Conservation (phyloP, 2,113 vertebrate genomes). For the Epinephelus cyanopodus region DNA sequence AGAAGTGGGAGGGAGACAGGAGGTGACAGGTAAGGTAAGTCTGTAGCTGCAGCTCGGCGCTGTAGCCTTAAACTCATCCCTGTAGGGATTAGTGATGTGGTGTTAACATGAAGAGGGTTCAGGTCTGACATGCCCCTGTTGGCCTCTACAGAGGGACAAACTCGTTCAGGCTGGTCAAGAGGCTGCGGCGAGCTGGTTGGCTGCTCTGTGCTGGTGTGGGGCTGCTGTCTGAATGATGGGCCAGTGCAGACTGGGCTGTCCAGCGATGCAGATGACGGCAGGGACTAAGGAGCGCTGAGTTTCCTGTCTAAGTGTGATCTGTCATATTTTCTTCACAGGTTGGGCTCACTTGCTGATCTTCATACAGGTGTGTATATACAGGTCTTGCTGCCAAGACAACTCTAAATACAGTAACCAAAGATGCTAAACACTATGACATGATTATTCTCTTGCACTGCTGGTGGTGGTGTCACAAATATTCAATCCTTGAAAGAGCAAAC, state of each 20-base stretch:
- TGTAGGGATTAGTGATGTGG: constrained; percentile 57
- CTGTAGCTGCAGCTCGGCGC: constrained; percentile 11
- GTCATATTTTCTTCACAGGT: constrained; percentile 49
- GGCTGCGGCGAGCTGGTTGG: constrained; percentile 33
- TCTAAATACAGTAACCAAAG: background rate
- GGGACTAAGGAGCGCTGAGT: constrained; percentile 37
- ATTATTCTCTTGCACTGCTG: background rate
- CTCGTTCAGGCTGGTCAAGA: constrained; percentile 38
- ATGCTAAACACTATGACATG: background rate
- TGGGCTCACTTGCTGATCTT: constrained; percentile 12
- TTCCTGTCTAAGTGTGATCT: constrained; percentile 31
- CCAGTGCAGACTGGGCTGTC: constrained; percentile 35
- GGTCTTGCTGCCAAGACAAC: background rate
- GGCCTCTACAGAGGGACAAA: constrained; percentile 48
- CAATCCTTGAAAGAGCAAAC: background rate
- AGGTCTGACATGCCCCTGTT: constrained; percentile 48
- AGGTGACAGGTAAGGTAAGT: constrained; percentile 52
- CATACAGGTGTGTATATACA: constrained; percentile 19
- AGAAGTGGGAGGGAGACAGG: constrained; percentile 37
- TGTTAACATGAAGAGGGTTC: constrained; percentile 58
- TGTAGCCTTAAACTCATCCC: constrained; percentile 49
- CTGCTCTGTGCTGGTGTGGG: constrained; percentile 36
- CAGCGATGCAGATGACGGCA: constrained; percentile 48
- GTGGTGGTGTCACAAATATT: too few relatives aligned
- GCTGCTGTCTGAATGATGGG: constrained; percentile 49